These are phyloP conservation scores for Drosophila tanythrix DNA, from an alignment of 2,888 invertebrate genomes.

Conservation along the genomic window DNA sequence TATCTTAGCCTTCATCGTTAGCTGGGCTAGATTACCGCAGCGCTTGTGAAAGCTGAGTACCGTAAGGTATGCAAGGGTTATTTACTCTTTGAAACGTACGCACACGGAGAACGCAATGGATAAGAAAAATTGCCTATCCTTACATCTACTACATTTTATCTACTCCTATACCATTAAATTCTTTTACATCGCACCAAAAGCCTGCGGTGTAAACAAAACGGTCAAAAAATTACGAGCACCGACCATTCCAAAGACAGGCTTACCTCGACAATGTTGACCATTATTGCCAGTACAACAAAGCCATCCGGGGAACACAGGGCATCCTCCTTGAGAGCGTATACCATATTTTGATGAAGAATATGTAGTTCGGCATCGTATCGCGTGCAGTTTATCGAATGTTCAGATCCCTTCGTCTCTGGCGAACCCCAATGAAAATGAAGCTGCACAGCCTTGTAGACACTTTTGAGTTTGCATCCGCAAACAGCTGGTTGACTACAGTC, in stretches of 20 bases:
- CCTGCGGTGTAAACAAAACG: too few species aligned
- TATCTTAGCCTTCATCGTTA: neutral
- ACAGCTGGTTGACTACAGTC: conserved; percentile 42
- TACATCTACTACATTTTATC: neutral
- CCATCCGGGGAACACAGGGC: conserved; percentile 52
- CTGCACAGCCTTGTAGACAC: conserved; percentile 53
- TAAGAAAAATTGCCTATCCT: neutral
- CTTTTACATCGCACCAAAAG: neutral
- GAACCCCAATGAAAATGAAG: conserved; percentile 73
- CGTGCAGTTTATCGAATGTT: conserved; percentile 43
- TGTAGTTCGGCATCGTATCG: conserved; percentile 63
- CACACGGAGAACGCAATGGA: neutral
- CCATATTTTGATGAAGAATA: conserved; percentile 62
- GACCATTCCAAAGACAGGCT: neutral
- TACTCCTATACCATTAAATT: neutral
- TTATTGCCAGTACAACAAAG: conserved; percentile 59
- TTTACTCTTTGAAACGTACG: neutral
- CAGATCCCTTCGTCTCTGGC: conserved; percentile 47
- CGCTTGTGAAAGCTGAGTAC: neutral
- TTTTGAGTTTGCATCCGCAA: conserved; percentile 41
- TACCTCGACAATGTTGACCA: conserved; percentile 43
- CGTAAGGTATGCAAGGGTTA: neutral
- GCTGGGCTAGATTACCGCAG: neutral
- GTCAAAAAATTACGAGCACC: neutral
- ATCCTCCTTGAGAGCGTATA: conserved; percentile 38